phyloP scores from a whole-genome alignment of 2,113 vertebrate genomes.

The Ptychochromis oligacanthus region DNA sequence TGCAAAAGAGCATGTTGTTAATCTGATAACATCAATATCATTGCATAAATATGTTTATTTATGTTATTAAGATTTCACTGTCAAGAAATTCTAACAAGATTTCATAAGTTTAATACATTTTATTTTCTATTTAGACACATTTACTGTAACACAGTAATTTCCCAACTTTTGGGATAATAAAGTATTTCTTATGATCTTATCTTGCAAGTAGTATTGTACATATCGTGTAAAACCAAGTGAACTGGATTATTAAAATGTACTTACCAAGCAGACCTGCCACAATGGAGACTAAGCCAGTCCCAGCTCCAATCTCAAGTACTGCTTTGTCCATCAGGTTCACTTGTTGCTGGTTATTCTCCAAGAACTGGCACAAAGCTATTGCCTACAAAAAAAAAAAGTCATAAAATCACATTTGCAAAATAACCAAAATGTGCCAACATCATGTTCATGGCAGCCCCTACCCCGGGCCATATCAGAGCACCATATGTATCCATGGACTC shows the following conservation, averaged over 20 bases:
- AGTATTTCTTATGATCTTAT: too few relatives aligned
- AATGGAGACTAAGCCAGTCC: conserved; percentile 86
- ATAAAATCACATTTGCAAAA: not conserved
- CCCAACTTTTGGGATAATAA: too few relatives aligned
- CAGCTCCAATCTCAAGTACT: conserved; percentile 92
- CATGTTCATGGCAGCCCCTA: conserved; percentile 16
- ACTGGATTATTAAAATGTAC: not conserved
- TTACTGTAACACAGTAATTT: too few relatives aligned
- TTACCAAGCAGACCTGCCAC: conserved; percentile 78
- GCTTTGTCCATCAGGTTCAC: conserved; percentile 87
- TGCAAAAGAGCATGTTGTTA: not conserved
- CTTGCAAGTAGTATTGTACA: not conserved
- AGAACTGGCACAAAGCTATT: conserved; percentile 87
- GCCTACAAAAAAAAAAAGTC: conserved; percentile 86
- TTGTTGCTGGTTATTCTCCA: conserved; percentile 89
- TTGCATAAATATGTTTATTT: not conserved
- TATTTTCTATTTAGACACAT: too few relatives aligned
- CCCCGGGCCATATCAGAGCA: conserved; percentile 80
- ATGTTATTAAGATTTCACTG: too few relatives aligned
- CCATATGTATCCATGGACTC: conserved; percentile 77
- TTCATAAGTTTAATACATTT: not conserved
- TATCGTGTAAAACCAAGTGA: not conserved
- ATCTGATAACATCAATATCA: not conserved
- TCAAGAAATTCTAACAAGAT: too few relatives aligned
- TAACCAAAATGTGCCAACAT: not conserved